A percentile compares a stretch with the other conserved stretches of the same genome.
phyloP scores from a whole-genome alignment of 30 jellyfish, hydroid and myxozoan genomes.

The Kudoa iwatai region DNA sequence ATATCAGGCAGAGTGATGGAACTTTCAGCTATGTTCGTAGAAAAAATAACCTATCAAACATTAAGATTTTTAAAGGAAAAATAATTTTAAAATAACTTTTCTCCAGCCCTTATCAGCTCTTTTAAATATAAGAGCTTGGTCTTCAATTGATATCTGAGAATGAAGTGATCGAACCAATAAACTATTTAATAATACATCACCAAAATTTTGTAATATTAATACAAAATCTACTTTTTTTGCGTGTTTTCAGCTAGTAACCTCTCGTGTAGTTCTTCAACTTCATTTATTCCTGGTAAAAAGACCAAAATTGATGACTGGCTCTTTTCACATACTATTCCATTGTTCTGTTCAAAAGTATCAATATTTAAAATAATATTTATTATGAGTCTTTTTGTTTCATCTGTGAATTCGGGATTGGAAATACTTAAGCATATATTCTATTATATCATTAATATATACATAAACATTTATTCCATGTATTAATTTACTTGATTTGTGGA shows the following conservation, averaged over 20 bases:
- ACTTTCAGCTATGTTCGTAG: conserved; percentile 93
- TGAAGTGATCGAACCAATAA: conserved; percentile 33
- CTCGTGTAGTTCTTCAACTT: conserved; percentile 18
- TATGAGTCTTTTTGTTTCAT: too few relatives aligned
- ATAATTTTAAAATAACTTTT: conserved; percentile 7
- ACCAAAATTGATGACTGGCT: conserved; percentile 12
- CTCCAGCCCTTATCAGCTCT: conserved; percentile 11
- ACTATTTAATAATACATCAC: conserved; percentile 2
- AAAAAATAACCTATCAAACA: conserved; percentile 15
- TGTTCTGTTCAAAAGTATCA: too few relatives aligned
- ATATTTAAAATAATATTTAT: too few relatives aligned
- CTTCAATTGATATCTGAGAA: conserved; percentile 37
- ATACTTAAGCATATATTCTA: too few relatives aligned
- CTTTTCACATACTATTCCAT: background rate
- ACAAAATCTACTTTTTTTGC: conserved; percentile 8
- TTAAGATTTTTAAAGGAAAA: conserved; percentile 1
- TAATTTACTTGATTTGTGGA: too few relatives aligned
- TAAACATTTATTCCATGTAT: too few relatives aligned
- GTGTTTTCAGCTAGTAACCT: conserved; percentile 13
- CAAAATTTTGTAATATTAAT: background rate
- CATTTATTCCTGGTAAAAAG: conserved; percentile 47
- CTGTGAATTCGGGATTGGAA: too few relatives aligned
- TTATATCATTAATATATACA: too few relatives aligned
- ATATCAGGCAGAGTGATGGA: conserved; percentile 88
- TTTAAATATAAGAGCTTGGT: conserved; percentile 20